Conservation (phyloP, 2,113 vertebrate genomes). For the Amphiprion percula region DNA sequence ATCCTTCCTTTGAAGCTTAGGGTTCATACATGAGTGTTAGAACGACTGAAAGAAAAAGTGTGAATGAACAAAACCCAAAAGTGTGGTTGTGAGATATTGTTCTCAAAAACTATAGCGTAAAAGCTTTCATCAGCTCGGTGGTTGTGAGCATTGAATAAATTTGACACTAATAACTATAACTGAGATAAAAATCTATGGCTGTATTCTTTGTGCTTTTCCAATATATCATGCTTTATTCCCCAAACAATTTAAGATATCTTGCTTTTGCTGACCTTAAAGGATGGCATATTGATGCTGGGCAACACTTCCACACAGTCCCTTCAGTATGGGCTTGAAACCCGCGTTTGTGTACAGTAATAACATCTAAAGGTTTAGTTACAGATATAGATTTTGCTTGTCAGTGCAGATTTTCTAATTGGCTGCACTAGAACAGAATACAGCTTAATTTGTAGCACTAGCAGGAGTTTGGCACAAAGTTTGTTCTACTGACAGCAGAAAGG, state of each 20-base stretch:
- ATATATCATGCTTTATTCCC: not conserved
- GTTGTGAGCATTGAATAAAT: not conserved
- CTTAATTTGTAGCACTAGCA: not conserved
- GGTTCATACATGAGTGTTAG: not conserved
- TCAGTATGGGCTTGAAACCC: not conserved
- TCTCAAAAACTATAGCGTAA: not conserved
- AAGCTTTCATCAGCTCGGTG: not conserved
- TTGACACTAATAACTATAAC: not conserved
- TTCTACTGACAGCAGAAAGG: not conserved
- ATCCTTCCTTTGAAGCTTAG: not conserved
- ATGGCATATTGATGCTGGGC: not conserved
- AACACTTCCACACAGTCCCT: too few species aligned
- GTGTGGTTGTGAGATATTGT: not conserved
- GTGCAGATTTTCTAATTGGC: not conserved
- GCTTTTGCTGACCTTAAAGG: not conserved
- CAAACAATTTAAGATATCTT: not conserved
- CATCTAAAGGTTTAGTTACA: not conserved
- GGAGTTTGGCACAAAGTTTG: not conserved
- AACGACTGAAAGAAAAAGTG: constrained; percentile 1
- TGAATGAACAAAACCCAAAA: constrained; percentile 14
- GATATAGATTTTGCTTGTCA: not conserved
- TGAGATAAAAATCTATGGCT: not conserved
- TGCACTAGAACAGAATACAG: not conserved
- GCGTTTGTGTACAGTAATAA: not conserved
- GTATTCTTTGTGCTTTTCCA: not conserved